Evolutionary conservation across 2,797 vertebrate species (phyloP).

Genomic region (Antennarius maculatus): DNA sequence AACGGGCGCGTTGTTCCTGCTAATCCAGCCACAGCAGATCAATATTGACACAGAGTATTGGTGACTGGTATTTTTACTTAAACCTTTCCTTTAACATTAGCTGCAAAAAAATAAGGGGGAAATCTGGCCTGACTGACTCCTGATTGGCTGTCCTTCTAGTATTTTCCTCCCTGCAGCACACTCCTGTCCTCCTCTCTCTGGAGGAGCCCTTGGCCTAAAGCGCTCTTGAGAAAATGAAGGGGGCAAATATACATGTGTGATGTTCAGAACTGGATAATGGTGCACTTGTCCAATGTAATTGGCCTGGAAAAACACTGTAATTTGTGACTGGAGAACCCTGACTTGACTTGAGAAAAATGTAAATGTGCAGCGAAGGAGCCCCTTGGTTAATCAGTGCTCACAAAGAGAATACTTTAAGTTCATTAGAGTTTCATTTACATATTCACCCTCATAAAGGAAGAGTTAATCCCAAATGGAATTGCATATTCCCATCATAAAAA

Average conservation of each 20-base stretch:
- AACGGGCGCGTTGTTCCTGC: conserved; percentile 58
- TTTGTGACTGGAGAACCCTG: conserved; percentile 82
- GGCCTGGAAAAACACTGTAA: conserved; percentile 80
- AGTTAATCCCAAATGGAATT: conserved; percentile 77
- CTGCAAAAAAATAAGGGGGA: background rate
- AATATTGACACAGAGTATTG: conserved; percentile 12
- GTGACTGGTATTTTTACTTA: too few relatives aligned
- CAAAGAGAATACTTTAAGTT: conserved; percentile 83
- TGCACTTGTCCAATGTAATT: conserved; percentile 83
- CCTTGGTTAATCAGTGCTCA: conserved; percentile 81
- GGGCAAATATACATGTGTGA: conserved; percentile 81
- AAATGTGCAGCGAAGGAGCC: conserved; percentile 79
- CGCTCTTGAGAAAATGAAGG: conserved; percentile 84
- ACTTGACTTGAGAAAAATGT: conserved; percentile 81
- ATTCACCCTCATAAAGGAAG: conserved; percentile 74
- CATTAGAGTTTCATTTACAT: conserved; percentile 80
- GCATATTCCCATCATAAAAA: conserved; percentile 70
- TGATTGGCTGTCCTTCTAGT: conserved; percentile 31
- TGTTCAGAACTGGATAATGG: conserved; percentile 84
- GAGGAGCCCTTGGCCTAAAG: conserved; percentile 74
- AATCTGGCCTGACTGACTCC: conserved; percentile 32
- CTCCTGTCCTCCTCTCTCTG: conserved; percentile 56
- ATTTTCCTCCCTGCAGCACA: conserved; percentile 14
- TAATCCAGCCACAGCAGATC: conserved; percentile 43
- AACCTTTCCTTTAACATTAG: too few relatives aligned